Evolutionary conservation across 2,888 invertebrate genomes (phyloP).

Genomic region (Gonocerus acuteangulatus): DNA sequence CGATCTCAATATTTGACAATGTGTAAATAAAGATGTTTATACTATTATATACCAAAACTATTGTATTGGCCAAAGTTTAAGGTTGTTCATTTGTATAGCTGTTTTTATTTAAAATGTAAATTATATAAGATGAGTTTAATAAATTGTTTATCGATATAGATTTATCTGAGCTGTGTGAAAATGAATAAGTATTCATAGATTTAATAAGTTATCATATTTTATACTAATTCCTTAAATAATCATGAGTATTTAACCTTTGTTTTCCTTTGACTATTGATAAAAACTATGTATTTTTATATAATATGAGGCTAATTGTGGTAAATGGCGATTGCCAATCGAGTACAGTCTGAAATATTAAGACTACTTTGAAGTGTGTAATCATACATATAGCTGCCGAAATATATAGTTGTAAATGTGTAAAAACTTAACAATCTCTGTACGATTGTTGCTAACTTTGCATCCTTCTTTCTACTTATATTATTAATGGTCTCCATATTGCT

Average conservation of each 20-base stretch:
- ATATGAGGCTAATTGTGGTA: slow-evolving; percentile 16
- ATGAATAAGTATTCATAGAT: not conserved
- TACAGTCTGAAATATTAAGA: slow-evolving; percentile 10
- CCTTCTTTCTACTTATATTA: slow-evolving; percentile 13
- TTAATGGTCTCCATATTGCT: slow-evolving; percentile 11
- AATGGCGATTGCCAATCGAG: slow-evolving; percentile 4
- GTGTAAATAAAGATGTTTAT: slow-evolving; percentile 8
- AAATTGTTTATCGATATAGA: slow-evolving; percentile 20
- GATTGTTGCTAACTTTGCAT: slow-evolving; percentile 2
- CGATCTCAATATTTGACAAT: not conserved
- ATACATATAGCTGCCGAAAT: slow-evolving; percentile 18
- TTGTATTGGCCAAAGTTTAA: slow-evolving; percentile 19
- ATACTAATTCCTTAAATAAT: slow-evolving; percentile 1
- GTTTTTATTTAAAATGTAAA: slow-evolving; percentile 3
- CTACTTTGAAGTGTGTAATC: slow-evolving; percentile 9
- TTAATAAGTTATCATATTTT: slow-evolving; percentile 7
- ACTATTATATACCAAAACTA: not conserved
- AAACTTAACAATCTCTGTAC: slow-evolving; percentile 1
- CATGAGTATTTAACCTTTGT: not conserved
- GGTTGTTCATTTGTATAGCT: slow-evolving; percentile 23
- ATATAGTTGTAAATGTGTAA: slow-evolving; percentile 13
- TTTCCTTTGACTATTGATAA: slow-evolving; percentile 14
- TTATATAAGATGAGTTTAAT: slow-evolving; percentile 22
- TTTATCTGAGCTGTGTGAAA: slow-evolving; percentile 21
- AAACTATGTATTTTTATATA: slow-evolving; percentile 24